Evolutionary conservation across 2,888 invertebrate species (phyloP), one percentile per base, ranked within the genome.

Genomic region (Drosophila mercatorum): DNA sequence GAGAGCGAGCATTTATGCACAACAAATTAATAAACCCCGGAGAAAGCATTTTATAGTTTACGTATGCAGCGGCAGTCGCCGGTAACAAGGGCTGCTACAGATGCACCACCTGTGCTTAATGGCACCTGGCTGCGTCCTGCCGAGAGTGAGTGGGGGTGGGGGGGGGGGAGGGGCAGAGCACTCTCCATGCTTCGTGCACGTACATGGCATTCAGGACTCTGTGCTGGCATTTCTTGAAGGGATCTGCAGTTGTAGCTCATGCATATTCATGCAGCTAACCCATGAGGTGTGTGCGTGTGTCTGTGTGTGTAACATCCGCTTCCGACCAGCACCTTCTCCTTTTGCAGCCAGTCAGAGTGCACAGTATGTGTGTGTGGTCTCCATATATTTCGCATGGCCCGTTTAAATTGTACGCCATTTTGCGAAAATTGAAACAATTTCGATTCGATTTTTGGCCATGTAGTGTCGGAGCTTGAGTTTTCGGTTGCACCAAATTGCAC

Each of bases 391-490:
- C 67, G 46, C 71, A 85, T 70, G 61, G 67, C 72, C 68, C 59
- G 53, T 58, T 72, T 71, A 69, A 80, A 73, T 74, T 79, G 70
- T 79, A 68, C 68, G 56, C 75, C 82, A 72, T 78, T 85, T 76
- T 71, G 52, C 65, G 88, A 69, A 85, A 86, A 88, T 86, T 88
- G 85, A 86, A 86, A 88, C 88, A 85, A 81, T 86, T 88, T 83
- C 75, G 60, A 83, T 85, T 83, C 75, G 80, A 81, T 80, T 78
- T 87, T 78, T 61, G 68, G 72, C 46, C 75, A 49, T 59, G 59
- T 56, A 41, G 28, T 49, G 58, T 47, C 51, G 47, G 40, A 53
- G 55, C 49, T 64, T 44, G 59, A 40, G 73, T 61, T 64, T 52
- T 46, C 43, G 62, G 56, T 28, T n/a, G 56, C 52, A 64, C 12